Evolutionary conservation across 2,113 vertebrate species (phyloP).

Genomic region (Eublepharis macularius): DNA sequence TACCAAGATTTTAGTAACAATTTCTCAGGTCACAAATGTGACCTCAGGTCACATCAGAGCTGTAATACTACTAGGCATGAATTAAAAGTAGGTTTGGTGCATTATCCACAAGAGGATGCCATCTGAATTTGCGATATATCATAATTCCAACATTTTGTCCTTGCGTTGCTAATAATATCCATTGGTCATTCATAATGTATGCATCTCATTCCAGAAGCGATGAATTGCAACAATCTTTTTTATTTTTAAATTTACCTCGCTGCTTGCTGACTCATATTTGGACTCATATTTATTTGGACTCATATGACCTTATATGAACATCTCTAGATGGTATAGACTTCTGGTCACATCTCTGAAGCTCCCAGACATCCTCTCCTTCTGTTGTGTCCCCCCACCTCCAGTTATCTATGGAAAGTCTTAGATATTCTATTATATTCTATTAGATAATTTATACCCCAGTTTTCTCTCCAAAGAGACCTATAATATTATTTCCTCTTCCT

Average conservation of each 20-base stretch:
- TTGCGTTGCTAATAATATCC: conserved; percentile 73
- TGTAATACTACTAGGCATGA: conserved; percentile 26
- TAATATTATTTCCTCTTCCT: too few relatives aligned
- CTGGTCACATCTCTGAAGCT: too few relatives aligned
- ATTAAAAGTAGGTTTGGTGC: conserved; percentile 70
- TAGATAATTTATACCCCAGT: too few relatives aligned
- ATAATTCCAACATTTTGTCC: conserved; percentile 73
- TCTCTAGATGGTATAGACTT: conserved; percentile 57
- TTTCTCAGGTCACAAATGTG: too few relatives aligned
- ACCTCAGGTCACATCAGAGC: too few relatives aligned
- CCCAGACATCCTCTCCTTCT: too few relatives aligned
- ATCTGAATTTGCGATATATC: conserved; percentile 70
- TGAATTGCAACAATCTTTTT: too few relatives aligned
- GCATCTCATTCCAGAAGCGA: conserved; percentile 33
- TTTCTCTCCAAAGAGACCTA: too few relatives aligned
- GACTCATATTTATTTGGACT: conserved; percentile 68
- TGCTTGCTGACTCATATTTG: conserved; percentile 63
- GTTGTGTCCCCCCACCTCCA: too few relatives aligned
- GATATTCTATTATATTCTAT: too few relatives aligned
- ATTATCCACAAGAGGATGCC: conserved; percentile 70
- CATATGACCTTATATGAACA: conserved; percentile 57
- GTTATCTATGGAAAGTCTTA: too few relatives aligned
- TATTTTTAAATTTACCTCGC: conserved; percentile 44
- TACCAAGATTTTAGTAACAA: too few relatives aligned
- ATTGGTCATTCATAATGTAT: conserved; percentile 75